These are phyloP conservation scores for Scelioninae gen. 1 DNA, from an alignment of 2,888 invertebrate species.

Conservation along the genomic window DNA sequence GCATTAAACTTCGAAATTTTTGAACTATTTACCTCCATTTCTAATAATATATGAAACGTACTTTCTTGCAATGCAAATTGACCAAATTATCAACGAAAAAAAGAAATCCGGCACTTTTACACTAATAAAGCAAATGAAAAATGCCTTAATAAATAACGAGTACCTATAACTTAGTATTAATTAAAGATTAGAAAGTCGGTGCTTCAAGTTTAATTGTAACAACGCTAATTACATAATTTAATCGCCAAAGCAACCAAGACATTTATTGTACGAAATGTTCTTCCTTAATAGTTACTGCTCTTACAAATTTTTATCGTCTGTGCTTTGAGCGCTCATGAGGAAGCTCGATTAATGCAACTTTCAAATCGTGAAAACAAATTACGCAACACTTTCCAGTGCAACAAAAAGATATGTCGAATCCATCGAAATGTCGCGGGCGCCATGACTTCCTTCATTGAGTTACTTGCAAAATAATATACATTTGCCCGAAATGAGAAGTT, in stretches of 20 bases:
- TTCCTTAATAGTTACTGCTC: slow-evolving; percentile 38
- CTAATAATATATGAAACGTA: neutral
- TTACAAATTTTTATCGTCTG: slow-evolving; percentile 42
- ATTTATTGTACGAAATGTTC: slow-evolving; percentile 41
- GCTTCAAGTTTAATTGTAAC: slow-evolving; percentile 51
- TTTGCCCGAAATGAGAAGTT: slow-evolving; percentile 44
- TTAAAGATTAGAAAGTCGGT: slow-evolving; percentile 61
- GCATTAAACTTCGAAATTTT: too few relatives aligned
- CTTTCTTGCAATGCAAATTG: neutral
- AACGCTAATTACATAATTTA: slow-evolving; percentile 57
- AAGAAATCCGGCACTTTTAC: slow-evolving; percentile 16
- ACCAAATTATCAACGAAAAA: slow-evolving; percentile 2
- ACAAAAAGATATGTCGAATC: slow-evolving; percentile 20
- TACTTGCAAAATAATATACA: slow-evolving; percentile 18
- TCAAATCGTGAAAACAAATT: slow-evolving; percentile 63
- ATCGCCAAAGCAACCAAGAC: slow-evolving; percentile 25
- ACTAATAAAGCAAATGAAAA: slow-evolving; percentile 33
- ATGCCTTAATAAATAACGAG: slow-evolving; percentile 32
- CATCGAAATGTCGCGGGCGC: slow-evolving; percentile 33
- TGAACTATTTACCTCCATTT: neutral
- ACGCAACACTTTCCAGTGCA: slow-evolving; percentile 37
- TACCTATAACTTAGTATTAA: slow-evolving; percentile 30
- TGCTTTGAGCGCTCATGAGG: slow-evolving; percentile 40
- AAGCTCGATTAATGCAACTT: slow-evolving; percentile 62
- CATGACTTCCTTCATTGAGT: slow-evolving; percentile 52